Evolutionary conservation across 2,113 vertebrate genomes (phyloP).

Genomic region (Leucoraja erinaceus): DNA sequence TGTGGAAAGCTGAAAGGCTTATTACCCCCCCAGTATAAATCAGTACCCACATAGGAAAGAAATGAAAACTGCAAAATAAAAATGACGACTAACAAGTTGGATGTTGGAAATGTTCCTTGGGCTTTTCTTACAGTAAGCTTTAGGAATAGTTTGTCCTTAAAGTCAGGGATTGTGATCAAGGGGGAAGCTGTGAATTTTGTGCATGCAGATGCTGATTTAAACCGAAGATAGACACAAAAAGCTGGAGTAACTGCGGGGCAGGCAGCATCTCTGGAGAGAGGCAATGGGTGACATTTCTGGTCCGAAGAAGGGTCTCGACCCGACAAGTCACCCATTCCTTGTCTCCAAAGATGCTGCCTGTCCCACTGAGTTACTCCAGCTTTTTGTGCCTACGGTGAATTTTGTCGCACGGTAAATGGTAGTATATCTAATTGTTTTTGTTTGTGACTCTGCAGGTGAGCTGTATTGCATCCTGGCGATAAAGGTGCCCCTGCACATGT

Average conservation of each 20-base stretch:
- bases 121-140: no score
- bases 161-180: neutral
- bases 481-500: constrained; percentile 56
- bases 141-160: neutral
- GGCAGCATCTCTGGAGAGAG: no score
- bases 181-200: neutral
- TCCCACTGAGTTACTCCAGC: no score
- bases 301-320: no score
- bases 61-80: neutral
- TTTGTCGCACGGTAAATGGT: no score
- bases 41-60: neutral
- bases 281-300: no score
- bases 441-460: constrained; percentile 52
- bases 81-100: neutral
- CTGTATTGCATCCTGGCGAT: constrained; percentile 61
- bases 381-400: no score
- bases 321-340: no score
- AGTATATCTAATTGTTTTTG: neutral
- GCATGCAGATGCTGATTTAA: neutral
- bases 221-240: no score
- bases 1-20: neutral
- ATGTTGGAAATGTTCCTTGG: neutral
- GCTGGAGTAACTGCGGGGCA: no score
- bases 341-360: no score
- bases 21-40: neutral